phyloP scores from a whole-genome alignment of 2,113 vertebrate genomes.

The Boleophthalmus pectinirostris region DNA sequence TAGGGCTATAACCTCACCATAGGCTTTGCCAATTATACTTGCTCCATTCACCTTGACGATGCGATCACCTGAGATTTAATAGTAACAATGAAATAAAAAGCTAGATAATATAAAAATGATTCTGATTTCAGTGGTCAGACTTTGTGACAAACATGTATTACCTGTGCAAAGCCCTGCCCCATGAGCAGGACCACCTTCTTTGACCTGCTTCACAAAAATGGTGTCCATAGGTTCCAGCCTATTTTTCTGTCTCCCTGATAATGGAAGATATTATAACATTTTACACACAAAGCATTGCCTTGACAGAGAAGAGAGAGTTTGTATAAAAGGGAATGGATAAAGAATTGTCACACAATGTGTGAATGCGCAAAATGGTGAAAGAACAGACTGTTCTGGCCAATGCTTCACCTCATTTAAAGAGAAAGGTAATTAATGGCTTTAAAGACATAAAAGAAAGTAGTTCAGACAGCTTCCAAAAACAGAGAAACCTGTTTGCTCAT shows the following conservation, averaged over 20 bases:
- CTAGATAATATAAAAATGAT: not conserved
- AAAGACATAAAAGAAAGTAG: conserved; percentile 5
- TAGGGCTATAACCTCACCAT: conserved; percentile 95
- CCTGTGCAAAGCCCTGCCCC: conserved; percentile 95
- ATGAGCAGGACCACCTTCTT: conserved; percentile 91
- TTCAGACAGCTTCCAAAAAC: conserved; percentile 34
- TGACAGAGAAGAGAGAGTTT: not conserved
- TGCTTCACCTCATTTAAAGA: conserved; percentile 17
- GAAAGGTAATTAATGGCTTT: conserved; percentile 27
- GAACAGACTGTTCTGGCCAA: conserved; percentile 10
- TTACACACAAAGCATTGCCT: not conserved
- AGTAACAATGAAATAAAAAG: conserved; percentile 9
- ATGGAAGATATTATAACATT: not conserved
- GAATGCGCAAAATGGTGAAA: conserved; percentile 28
- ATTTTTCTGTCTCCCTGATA: conserved; percentile 87
- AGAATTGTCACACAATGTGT: conserved; percentile 20
- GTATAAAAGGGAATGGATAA: conserved; percentile 17
- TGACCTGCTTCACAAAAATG: conserved; percentile 98
- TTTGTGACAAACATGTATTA: conserved; percentile 51
- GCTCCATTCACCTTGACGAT: conserved; percentile 97
- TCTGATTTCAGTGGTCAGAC: not conserved
- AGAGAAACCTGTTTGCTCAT: conserved; percentile 65
- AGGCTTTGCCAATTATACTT: conserved; percentile 97
- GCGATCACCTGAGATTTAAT: conserved; percentile 84
- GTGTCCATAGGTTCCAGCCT: conserved; percentile 96